A percentile compares a stretch with the other conserved stretches of the same genome.
These are phyloP conservation scores for Conops quadrifasciatus DNA, from an alignment of 2,888 invertebrate genomes.

Conservation along the genomic window DNA sequence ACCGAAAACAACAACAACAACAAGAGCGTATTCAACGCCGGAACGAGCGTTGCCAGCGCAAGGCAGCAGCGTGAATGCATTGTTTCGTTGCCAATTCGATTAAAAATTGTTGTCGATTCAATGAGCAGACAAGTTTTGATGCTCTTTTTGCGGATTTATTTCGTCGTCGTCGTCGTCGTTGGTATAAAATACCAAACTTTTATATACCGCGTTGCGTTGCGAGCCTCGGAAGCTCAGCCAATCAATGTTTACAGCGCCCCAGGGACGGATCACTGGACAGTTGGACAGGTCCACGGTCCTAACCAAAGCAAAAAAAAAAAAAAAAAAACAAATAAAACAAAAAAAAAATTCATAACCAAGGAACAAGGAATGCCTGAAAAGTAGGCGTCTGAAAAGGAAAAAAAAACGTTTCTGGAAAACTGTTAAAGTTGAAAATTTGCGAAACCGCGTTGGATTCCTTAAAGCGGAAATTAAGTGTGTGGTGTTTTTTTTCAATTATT, in stretches of 20 bases:
- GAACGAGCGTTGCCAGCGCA: not conserved
- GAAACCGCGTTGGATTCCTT: not conserved
- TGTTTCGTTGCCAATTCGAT: slow-evolving; percentile 34
- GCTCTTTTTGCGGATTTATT: slow-evolving; percentile 41
- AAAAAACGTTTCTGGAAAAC: not conserved
- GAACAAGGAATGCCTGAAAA: not conserved
- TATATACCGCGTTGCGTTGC: too few species aligned
- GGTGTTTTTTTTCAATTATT: not conserved
- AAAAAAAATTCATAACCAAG: too few species aligned
- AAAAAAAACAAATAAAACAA: not conserved
- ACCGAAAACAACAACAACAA: not conserved
- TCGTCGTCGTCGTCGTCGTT: slow-evolving; percentile 1
- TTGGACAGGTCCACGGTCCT: not conserved
- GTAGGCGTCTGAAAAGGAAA: not conserved
- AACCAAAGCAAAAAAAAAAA: not conserved
- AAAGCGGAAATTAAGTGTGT: not conserved
- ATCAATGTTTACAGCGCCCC: slow-evolving; percentile 61
- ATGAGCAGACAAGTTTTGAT: slow-evolving; percentile 23
- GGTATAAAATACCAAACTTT: not conserved
- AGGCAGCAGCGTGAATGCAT: slow-evolving; percentile 16
- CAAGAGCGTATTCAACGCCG: not conserved
- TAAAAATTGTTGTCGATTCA: slow-evolving; percentile 34
- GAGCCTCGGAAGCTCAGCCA: slow-evolving; percentile 52
- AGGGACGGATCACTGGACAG: slow-evolving; percentile 45
- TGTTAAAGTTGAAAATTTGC: not conserved